A percentile compares a stretch with the other conserved stretches of the same genome.
Conservation (phyloP, 2,797 vertebrate species). For the Alfaro cultratus region DNA sequence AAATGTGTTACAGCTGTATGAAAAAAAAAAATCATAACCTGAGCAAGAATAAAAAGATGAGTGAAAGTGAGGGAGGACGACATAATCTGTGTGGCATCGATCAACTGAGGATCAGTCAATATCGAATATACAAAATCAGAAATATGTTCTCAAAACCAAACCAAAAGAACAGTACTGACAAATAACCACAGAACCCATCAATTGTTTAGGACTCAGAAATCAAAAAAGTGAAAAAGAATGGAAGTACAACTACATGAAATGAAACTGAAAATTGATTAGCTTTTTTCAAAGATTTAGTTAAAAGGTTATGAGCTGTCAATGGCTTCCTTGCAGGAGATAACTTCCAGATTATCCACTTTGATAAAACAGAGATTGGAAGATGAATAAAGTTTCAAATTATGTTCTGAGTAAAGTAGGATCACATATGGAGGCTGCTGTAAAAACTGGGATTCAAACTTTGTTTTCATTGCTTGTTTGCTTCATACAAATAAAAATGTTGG, state of each 20-base stretch:
- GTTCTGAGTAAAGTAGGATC: not conserved
- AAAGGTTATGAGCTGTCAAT: not conserved
- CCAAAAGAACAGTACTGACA: not conserved
- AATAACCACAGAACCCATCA: slow-evolving; percentile 21
- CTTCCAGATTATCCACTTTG: not conserved
- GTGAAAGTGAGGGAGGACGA: slow-evolving; percentile 19
- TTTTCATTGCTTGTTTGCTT: not conserved
- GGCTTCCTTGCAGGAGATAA: no score
- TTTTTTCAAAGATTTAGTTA: not conserved
- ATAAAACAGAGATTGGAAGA: not conserved
- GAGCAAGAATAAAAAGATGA: slow-evolving; percentile 48
- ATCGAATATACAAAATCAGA: not conserved
- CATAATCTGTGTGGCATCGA: slow-evolving; percentile 13
- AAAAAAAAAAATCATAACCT: slow-evolving; percentile 44
- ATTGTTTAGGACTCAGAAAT: slow-evolving; percentile 12
- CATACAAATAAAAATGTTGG: not conserved
- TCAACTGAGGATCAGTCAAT: not conserved
- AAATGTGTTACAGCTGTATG: slow-evolving; percentile 42
- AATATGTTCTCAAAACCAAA: not conserved
- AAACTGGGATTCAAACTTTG: not conserved
- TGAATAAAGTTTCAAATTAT: not conserved
- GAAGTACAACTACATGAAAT: slow-evolving; percentile 6
- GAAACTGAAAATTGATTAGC: not conserved
- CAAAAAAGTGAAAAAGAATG: not conserved
- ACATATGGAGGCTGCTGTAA: not conserved